A percentile compares a stretch with the other conserved stretches of the same genome.
Conservation (phyloP, 2,888 invertebrate species). For the Epinotia brunnichana region DNA sequence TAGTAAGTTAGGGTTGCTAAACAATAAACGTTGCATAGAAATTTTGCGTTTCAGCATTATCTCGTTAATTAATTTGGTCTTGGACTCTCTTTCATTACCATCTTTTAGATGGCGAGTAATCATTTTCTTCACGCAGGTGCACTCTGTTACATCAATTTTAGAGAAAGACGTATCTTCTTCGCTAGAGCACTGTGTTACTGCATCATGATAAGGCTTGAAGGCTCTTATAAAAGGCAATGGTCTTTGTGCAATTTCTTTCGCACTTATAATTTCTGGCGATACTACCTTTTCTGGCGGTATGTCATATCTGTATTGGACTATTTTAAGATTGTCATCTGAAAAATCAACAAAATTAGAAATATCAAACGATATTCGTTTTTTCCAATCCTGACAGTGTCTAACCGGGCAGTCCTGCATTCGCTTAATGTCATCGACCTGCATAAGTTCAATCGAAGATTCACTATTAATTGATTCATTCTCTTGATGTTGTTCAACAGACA, state of each 20-base stretch:
- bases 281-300: conserved; percentile 44
- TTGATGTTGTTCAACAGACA: conserved; percentile 29
- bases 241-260: conserved; percentile 56
- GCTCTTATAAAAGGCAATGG: conserved; percentile 67
- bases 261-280: conserved; percentile 55
- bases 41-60: conserved; percentile 59
- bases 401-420: conserved; percentile 61
- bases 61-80: conserved; percentile 51
- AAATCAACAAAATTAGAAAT: conserved; percentile 67
- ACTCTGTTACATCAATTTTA: conserved; percentile 50
- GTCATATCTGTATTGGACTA: conserved; percentile 63
- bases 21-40: conserved; percentile 62
- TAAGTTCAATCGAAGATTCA: conserved; percentile 63
- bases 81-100: conserved; percentile 46
- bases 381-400: conserved; percentile 59
- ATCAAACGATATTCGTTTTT: conserved; percentile 55
- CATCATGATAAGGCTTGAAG: conserved; percentile 59
- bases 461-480: conserved; percentile 45
- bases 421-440: conserved; percentile 61
- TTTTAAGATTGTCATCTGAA: conserved; percentile 67
- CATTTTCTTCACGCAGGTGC: conserved; percentile 58
- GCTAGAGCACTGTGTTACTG: conserved; percentile 72
- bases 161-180: conserved; percentile 59
- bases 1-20: conserved; percentile 65
- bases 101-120: conserved; percentile 41